Evolutionary conservation across 2,888 invertebrate species (phyloP).

Genomic region (Macroteleia sp.): DNA sequence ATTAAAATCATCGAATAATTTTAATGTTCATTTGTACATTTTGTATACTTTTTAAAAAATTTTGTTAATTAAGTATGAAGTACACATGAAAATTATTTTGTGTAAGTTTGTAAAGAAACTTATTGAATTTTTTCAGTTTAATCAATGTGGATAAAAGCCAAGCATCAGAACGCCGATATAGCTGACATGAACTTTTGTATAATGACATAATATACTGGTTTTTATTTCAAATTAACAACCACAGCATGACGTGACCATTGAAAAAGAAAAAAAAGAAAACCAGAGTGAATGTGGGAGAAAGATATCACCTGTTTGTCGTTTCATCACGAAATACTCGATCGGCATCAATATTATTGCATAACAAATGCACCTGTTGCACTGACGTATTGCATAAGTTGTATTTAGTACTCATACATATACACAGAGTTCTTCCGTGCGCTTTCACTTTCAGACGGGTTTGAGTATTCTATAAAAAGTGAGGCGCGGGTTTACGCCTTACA

Average conservation of each 20-base stretch:
- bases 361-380: conserved; percentile 71
- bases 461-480: conserved; percentile 52
- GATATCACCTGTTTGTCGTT: conserved; percentile 23
- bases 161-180: too few species aligned
- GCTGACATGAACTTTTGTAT: too few species aligned
- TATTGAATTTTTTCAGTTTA: too few species aligned
- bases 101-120: too few species aligned
- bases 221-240: background rate
- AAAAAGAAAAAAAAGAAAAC: background rate
- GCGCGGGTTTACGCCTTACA: conserved; percentile 29
- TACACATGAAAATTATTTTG: too few species aligned
- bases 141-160: too few species aligned
- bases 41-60: too few species aligned
- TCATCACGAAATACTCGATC: conserved; percentile 8
- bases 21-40: too few species aligned
- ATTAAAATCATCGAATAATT: too few species aligned
- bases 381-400: conserved; percentile 66
- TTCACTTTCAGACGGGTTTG: conserved; percentile 74
- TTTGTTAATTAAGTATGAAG: too few species aligned
- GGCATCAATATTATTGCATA: conserved; percentile 54
- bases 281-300: background rate
- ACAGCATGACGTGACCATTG: background rate
- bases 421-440: conserved; percentile 79
- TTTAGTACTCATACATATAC: background rate
- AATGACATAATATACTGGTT: background rate